phyloP scores from a whole-genome alignment of 2,797 vertebrate species.

The Sebastes taczanowskii region DNA sequence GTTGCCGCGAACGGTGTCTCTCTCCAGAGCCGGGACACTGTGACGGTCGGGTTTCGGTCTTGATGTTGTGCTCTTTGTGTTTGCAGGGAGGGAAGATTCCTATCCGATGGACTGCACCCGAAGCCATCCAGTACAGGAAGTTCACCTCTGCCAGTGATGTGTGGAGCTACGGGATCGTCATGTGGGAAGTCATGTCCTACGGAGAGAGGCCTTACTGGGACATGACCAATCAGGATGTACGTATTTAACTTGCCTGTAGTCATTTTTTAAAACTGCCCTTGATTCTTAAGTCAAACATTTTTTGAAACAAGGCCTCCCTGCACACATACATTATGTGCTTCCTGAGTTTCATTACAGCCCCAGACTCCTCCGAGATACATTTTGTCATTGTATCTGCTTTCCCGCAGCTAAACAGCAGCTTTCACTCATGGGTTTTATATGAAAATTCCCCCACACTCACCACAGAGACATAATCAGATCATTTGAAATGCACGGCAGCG shows the following conservation, averaged over 20 bases:
- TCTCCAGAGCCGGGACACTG: conserved; percentile 64
- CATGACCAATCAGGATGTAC: conserved; percentile 87
- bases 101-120: conserved; percentile 86
- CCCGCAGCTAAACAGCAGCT: conserved; percentile 63
- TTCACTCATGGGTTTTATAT: conserved; percentile 63
- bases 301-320: not conserved
- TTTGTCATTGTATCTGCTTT: conserved; percentile 59
- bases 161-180: conserved; percentile 88
- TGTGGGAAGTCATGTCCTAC: conserved; percentile 89
- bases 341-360: conserved; percentile 54
- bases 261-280: not conserved
- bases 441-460: conserved; percentile 61
- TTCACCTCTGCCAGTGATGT: conserved; percentile 87
- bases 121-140: conserved; percentile 88
- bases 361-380: conserved; percentile 47
- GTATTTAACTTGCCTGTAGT: conserved; percentile 45
- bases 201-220: conserved; percentile 88
- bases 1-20: conserved; percentile 59
- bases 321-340: conserved; percentile 12
- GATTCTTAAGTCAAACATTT: not conserved
- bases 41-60: conserved; percentile 60
- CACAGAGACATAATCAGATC: conserved; percentile 75
- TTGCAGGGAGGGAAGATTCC: conserved; percentile 86
- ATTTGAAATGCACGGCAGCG: conserved; percentile 76
- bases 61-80: conserved; percentile 63